Base-by-base conservation (phyloP, 1,140 invertebrate genomes). In the Sycobia sp. region DNA sequence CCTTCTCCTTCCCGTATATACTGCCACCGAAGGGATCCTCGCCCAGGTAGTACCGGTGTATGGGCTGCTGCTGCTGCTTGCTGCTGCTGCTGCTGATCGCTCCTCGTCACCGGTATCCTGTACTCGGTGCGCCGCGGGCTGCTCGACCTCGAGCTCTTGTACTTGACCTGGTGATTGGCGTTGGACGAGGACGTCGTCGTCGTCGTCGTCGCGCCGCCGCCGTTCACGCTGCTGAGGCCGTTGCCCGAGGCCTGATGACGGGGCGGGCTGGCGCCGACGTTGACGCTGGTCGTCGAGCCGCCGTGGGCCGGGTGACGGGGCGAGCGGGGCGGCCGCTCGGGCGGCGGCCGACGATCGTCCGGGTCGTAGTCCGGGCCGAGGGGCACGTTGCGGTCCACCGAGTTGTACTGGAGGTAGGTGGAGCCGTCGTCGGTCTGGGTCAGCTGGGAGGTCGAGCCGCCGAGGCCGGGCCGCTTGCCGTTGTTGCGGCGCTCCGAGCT, bases 1-100 rank as follows among this genome's bases (percentile, higher is more conserved):
- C 90, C 69, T 90, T 90, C 75, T 92, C 90, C 60, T 88, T 84
- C 32, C 90, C 90, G 73, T 91, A 91, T 69, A 91, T 90, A 72
- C 88, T 90, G 57, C 89, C 90, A 27, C 86, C 88, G 74, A 91
- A 92, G 4, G 91, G 90, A 83, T 92, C 90, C 78, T 93, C 90
- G 11, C 91, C 91, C 36, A 92, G 82, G 73, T 93, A 92, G 77
- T 91, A 93, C 57, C 88, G 86, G 70, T 91, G 89, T 41, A 87
- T 53, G 23, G 69, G 67, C 65, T 63, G 62, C 53, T 41, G n/a
- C n/a, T n/a, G n/a, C n/a, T n/a, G n/a, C n/a, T n/a, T n/a, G n/a
- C n/a, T n/a, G n/a, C n/a, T n/a, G n/a, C n/a, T n/a, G 49, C 3
- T 11, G 5, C 14, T 51, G n/a, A 9, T 20, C 2, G 3, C 29